These are phyloP conservation scores for Misgurnus anguillicaudatus DNA, from an alignment of 2,113 vertebrate species.

Conservation along the genomic window DNA sequence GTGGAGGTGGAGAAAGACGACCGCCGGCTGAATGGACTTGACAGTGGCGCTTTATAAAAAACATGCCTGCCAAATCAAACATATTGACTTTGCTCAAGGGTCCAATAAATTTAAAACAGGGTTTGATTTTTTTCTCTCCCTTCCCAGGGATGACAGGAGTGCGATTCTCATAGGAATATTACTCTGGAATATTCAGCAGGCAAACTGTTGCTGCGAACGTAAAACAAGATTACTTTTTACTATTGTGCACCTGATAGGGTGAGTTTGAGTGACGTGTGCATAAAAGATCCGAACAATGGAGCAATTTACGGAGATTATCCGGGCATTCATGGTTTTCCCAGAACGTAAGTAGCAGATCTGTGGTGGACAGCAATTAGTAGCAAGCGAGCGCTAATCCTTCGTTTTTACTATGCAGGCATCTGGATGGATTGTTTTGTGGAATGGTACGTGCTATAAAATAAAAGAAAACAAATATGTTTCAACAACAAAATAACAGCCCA, in stretches of 20 bases:
- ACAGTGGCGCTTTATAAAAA: conserved; percentile 38
- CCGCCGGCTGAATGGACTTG: conserved; percentile 31
- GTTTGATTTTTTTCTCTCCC: conserved; percentile 33
- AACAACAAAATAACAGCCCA: no score
- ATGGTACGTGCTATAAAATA: not conserved
- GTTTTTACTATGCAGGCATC: not conserved
- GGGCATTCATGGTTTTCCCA: conserved; percentile 31
- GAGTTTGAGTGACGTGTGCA: conserved; percentile 26
- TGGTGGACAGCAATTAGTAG: conserved; percentile 29
- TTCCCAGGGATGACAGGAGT: not conserved
- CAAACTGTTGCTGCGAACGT: not conserved
- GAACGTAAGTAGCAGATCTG: conserved; percentile 4
- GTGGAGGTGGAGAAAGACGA: conserved; percentile 14
- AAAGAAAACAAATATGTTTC: not conserved
- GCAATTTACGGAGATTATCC: conserved; percentile 42
- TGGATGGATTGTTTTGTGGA: not conserved
- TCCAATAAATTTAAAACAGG: conserved; percentile 35
- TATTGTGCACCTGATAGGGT: conserved; percentile 31
- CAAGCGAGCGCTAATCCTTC: conserved; percentile 28
- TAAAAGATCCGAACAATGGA: conserved; percentile 19
- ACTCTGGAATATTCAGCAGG: conserved; percentile 1
- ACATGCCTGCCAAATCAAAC: conserved; percentile 45
- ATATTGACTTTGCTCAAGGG: conserved; percentile 47
- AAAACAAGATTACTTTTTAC: conserved; percentile 24
- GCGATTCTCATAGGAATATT: not conserved